These are phyloP conservation scores for Rhincodon typus DNA, from an alignment of 2,797 vertebrate species.

Conservation along the genomic window DNA sequence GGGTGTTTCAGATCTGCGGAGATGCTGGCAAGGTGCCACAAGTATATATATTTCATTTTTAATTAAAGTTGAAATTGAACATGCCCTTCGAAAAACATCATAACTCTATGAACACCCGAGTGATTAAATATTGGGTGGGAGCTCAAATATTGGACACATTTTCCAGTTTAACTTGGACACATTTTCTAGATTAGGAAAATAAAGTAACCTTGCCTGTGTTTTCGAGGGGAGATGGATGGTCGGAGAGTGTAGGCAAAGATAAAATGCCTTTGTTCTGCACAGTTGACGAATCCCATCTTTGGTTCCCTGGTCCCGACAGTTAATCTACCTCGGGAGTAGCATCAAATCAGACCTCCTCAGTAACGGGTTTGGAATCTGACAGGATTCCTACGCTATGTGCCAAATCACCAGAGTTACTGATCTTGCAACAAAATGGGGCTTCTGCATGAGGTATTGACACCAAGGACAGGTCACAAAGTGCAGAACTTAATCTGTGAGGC, in stretches of 20 bases:
- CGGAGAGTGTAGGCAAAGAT: neutral
- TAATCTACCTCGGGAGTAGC: neutral
- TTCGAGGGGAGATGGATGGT: neutral
- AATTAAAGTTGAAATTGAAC: slow-evolving; percentile 25
- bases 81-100: neutral
- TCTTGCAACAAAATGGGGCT: neutral
- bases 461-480: too few species aligned
- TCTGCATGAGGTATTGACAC: neutral
- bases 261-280: neutral
- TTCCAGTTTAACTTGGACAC: neutral
- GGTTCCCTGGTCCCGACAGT: neutral
- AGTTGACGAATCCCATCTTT: neutral
- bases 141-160: neutral
- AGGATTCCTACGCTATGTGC: neutral
- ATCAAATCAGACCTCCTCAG: neutral
- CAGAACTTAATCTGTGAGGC: neutral
- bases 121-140: neutral
- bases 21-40: slow-evolving; percentile 1
- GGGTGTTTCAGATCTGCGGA: neutral
- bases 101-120: neutral
- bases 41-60: slow-evolving; percentile 20
- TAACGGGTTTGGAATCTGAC: neutral
- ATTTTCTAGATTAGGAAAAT: neutral
- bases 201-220: neutral
- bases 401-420: too few species aligned